Evolutionary conservation across 1,140 invertebrate genomes (phyloP), one percentile per base, ranked within the genome.

Genomic region (Ceratosolen fusciceps): DNA sequence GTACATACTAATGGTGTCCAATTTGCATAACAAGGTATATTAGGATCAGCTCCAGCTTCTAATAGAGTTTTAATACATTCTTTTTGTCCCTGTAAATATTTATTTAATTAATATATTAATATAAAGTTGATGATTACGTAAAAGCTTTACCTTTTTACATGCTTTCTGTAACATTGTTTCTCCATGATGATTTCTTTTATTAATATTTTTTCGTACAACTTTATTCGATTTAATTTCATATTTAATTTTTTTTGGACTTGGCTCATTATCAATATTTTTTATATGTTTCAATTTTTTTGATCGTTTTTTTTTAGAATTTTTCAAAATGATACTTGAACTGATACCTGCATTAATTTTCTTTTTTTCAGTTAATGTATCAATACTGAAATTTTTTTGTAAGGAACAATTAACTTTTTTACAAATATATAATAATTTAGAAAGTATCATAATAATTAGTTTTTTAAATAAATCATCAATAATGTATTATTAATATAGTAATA

Each of bases 1-100:
- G 70, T 80, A 24, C 43, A 88, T 87, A 93, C 92, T 88, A 96
- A 84, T 24, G 95, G 94, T 24, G 95, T 95, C 93, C 94, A 96
- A 60, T 93, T 93, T 37, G 94, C 94, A 87, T 94, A 91, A 84
- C 96, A 95, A 86, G 93, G 92, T 12, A 92, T 93, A 87, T 96
- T 95, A 1, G 94, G 91, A 88, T 93, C 92, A 1, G 93, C 93
- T 43, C 93, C 94, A 56, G 91, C 87, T 29, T 88, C 83, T 24
- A 96, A 85, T 4, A 96, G 85, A 52, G 87, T 83, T 80, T 84
- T 83, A 0, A 94, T 91, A 86, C 88, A 87, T 39, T 92, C 89
- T 43, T 89, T 58, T 62, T 94, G 90, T 70, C 91, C 91, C 86
- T 93, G 74, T 37, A 86, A 86, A 74, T 80, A 39, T 71, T 60